A percentile compares a stretch with the other conserved stretches of the same genome.
Conservation (phyloP, 2,797 vertebrate species). For the Halcyon chelicuti region DNA sequence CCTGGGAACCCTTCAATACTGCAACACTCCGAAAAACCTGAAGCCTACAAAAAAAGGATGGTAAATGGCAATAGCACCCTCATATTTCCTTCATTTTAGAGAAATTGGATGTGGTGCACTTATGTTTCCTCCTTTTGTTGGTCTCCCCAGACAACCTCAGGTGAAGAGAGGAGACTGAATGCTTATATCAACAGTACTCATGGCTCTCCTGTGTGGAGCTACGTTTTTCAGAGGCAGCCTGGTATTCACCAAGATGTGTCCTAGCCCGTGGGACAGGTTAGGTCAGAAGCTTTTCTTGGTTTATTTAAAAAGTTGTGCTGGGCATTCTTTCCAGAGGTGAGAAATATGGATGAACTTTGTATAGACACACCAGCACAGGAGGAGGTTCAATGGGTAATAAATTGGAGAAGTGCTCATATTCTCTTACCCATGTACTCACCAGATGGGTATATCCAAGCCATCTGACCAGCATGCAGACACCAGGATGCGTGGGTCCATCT, state of each 20-base stretch:
- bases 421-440: accelerated
- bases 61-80: neutral
- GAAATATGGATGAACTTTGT: neutral
- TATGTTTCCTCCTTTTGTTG: neutral
- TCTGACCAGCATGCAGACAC: neutral
- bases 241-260: neutral
- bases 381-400: neutral
- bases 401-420: neutral
- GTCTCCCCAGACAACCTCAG: neutral
- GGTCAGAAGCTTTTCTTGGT: neutral
- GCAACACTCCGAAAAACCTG: neutral
- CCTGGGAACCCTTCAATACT: neutral
- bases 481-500: accelerated
- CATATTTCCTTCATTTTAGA: neutral
- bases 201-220: neutral
- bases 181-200: accelerated
- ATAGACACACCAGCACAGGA: neutral
- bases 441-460: neutral
- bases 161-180: neutral
- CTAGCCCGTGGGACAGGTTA: neutral
- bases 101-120: neutral
- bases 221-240: neutral
- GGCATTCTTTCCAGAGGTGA: neutral
- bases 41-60: neutral
- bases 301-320: neutral